Evolutionary conservation across 2,888 invertebrate genomes (phyloP).

Genomic region (Cinara cedri): DNA sequence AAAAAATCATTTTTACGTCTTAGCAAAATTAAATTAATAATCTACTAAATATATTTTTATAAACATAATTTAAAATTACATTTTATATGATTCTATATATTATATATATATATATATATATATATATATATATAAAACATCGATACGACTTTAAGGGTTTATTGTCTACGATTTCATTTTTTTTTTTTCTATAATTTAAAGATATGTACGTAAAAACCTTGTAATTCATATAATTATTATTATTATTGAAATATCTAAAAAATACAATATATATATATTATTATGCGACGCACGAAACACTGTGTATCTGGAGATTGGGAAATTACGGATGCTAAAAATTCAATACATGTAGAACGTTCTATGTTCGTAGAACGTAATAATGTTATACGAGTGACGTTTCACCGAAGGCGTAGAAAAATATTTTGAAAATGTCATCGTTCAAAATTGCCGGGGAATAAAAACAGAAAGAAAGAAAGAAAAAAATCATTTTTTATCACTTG

Average conservation of each 20-base stretch:
- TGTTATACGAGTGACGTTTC: conserved; percentile 11
- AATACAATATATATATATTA: conserved; percentile 13
- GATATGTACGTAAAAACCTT: conserved; percentile 57
- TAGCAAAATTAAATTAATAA: conserved; percentile 16
- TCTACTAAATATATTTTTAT: conserved; percentile 20
- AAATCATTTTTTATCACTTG: conserved; percentile 8
- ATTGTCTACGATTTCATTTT: conserved; percentile 55
- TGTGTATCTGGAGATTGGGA: conserved; percentile 14
- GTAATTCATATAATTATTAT: conserved; percentile 32
- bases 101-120: too few relatives aligned
- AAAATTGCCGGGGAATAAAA: background rate
- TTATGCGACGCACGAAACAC: conserved; percentile 10
- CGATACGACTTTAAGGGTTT: conserved; percentile 30
- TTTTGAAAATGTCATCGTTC: conserved; percentile 17
- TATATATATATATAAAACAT: conserved; percentile 6
- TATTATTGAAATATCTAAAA: conserved; percentile 37
- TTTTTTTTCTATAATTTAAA: conserved; percentile 47
- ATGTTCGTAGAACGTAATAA: too few relatives aligned
- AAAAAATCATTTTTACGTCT: conserved; percentile 23
- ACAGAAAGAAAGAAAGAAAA: background rate
- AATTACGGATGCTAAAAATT: conserved; percentile 17
- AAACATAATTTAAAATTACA: conserved; percentile 4
- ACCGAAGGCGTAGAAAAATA: conserved; percentile 48
- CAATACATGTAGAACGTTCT: background rate
- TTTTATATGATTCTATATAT: conserved; percentile 15